phyloP scores from a whole-genome alignment of 2,888 invertebrate species.

The Amblyjoppa proteus region DNA sequence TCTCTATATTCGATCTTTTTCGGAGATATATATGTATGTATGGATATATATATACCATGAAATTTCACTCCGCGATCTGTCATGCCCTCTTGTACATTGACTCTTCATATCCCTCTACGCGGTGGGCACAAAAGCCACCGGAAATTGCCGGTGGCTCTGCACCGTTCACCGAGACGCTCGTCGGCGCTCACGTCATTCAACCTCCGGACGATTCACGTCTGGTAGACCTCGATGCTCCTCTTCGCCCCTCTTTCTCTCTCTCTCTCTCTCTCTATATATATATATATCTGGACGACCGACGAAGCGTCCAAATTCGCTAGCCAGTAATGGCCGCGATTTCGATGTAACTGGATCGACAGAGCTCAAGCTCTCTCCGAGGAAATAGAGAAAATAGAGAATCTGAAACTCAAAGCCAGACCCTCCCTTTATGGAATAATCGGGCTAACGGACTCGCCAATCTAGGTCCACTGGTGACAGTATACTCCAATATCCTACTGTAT shows the following conservation, averaged over 20 bases:
- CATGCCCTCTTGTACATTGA: conserved; percentile 67
- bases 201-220: conserved; percentile 24
- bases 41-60: conserved; percentile 7
- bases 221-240: conserved; percentile 61
- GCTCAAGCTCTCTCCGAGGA: not conserved
- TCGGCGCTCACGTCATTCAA: conserved; percentile 27
- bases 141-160: conserved; percentile 80
- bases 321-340: conserved; percentile 54
- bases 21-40: not conserved
- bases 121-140: conserved; percentile 78
- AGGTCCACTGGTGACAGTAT: conserved; percentile 1
- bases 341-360: conserved; percentile 48
- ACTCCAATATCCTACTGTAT: conserved; percentile 51
- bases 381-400: conserved; percentile 43
- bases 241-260: conserved; percentile 2
- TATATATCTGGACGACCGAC: conserved; percentile 39
- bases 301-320: conserved; percentile 51
- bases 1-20: not conserved
- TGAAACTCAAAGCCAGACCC: conserved; percentile 46
- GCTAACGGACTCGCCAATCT: conserved; percentile 18
- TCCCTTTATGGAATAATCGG: conserved; percentile 45
- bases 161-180: conserved; percentile 60
- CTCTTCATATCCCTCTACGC: conserved; percentile 71
- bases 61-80: conserved; percentile 52
- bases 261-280: not conserved